A percentile compares a stretch with the other conserved stretches of the same genome.
phyloP scores from a whole-genome alignment of 2,888 invertebrate species.

The Apocheima hispidaria region DNA sequence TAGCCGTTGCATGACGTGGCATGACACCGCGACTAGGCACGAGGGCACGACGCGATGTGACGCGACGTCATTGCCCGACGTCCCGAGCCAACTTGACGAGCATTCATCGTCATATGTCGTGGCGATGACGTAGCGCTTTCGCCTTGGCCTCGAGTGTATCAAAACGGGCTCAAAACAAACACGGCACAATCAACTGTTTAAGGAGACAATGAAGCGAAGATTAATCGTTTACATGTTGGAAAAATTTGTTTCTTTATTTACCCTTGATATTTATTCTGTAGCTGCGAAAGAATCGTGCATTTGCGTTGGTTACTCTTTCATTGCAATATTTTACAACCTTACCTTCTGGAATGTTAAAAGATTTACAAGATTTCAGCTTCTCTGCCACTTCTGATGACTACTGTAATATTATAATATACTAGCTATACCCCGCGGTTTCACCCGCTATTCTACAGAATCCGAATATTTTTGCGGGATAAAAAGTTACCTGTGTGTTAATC shows the following conservation, averaged over 20 bases:
- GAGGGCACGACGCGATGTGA: slow-evolving; percentile 49
- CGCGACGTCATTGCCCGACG: slow-evolving; percentile 56
- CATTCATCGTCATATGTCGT: slow-evolving; percentile 64
- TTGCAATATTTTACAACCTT: no score
- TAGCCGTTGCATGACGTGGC: slow-evolving; percentile 63
- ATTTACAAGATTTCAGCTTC: no score
- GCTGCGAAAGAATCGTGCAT: background rate
- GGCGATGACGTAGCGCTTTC: slow-evolving; percentile 44
- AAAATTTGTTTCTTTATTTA: slow-evolving; percentile 8
- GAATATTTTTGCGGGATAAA: no score
- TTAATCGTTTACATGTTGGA: slow-evolving; percentile 15
- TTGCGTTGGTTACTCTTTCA: background rate
- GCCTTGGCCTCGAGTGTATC: slow-evolving; percentile 37
- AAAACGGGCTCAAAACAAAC: slow-evolving; percentile 28
- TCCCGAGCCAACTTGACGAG: slow-evolving; percentile 52
- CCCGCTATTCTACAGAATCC: no score
- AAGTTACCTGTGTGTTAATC: no score
- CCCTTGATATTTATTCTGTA: background rate
- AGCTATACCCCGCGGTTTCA: no score
- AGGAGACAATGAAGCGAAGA: slow-evolving; percentile 13
- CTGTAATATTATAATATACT: no score
- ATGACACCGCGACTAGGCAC: slow-evolving; percentile 61
- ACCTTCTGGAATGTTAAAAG: no score
- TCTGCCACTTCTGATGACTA: no score
- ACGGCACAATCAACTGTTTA: slow-evolving; percentile 10